Evolutionary conservation across 2,888 invertebrate species (phyloP).

Genomic region (Trichogramma dendrolimi): DNA sequence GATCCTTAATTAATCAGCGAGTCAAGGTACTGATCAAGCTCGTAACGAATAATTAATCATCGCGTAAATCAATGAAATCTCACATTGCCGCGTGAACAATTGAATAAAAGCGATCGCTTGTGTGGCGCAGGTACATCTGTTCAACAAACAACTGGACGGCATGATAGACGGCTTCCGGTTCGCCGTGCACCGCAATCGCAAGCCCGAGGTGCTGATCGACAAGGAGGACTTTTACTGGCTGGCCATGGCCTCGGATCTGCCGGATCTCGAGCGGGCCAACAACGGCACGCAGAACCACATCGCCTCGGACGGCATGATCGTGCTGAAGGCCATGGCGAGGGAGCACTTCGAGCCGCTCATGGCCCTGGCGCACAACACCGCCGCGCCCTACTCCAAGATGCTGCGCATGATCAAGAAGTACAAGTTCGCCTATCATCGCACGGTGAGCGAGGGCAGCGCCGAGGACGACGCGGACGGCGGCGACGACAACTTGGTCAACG

Average conservation of each 20-base stretch:
- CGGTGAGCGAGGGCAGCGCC: slow-evolving; percentile 51
- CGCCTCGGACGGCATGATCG: slow-evolving; percentile 45
- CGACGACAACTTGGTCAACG: background rate
- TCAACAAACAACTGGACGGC: slow-evolving; percentile 75
- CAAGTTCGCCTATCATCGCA: slow-evolving; percentile 69
- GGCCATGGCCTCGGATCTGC: slow-evolving; percentile 72
- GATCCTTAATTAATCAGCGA: too few species aligned
- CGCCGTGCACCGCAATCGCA: slow-evolving; percentile 63
- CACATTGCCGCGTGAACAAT: background rate
- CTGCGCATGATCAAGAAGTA: slow-evolving; percentile 79
- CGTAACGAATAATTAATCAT: too few species aligned
- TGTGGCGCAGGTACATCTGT: slow-evolving; percentile 61
- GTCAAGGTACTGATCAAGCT: too few species aligned
- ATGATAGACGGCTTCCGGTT: slow-evolving; percentile 71
- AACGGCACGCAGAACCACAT: slow-evolving; percentile 45
- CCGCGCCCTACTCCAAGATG: slow-evolving; percentile 77
- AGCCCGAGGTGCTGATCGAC: slow-evolving; percentile 58
- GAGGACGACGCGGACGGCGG: slow-evolving; percentile 31
- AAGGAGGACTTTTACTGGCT: slow-evolving; percentile 68
- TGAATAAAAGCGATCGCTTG: background rate
- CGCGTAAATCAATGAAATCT: background rate
- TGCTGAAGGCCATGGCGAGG: slow-evolving; percentile 40
- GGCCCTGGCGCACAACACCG: slow-evolving; percentile 76
- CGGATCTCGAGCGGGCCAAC: slow-evolving; percentile 59
- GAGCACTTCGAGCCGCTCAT: slow-evolving; percentile 52